Percentiles rank a stretch among this genome's conserved stretches.
These are phyloP conservation scores for Esox niger DNA, from an alignment of 2,113 vertebrate genomes.

Conservation along the genomic window DNA sequence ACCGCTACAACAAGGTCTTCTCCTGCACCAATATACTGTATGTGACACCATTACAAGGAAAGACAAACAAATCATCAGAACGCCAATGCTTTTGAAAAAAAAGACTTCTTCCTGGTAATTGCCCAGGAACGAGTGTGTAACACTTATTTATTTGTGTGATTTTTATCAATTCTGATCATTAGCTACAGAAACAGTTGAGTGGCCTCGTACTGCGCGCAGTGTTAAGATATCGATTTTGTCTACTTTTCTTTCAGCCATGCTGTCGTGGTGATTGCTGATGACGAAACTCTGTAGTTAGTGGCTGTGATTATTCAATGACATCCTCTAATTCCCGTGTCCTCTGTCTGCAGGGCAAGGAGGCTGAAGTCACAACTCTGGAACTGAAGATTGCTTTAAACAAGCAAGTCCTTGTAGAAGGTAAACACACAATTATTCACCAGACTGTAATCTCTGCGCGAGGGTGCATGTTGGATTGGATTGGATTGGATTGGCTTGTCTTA, in stretches of 20 bases:
- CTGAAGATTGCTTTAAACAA: constrained; percentile 89
- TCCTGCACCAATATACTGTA: too few species aligned
- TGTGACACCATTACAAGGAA: too few species aligned
- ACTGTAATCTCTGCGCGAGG: constrained; percentile 19
- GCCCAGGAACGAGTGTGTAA: background rate
- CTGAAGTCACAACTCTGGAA: constrained; percentile 81
- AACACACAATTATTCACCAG: constrained; percentile 68
- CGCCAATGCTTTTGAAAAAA: too few species aligned
- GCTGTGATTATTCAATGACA: constrained; percentile 65
- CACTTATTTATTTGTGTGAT: background rate
- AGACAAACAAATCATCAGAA: too few species aligned
- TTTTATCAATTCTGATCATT: constrained; percentile 20
- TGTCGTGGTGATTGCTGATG: constrained; percentile 34
- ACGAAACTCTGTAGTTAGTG: constrained; percentile 24
- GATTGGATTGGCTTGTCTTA: constrained; percentile 53
- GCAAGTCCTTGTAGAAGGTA: constrained; percentile 86
- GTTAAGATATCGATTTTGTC: constrained; percentile 12
- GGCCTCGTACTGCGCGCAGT: constrained; percentile 2
- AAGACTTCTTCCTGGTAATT: too few species aligned
- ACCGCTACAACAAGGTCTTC: too few species aligned
- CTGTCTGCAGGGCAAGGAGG: constrained; percentile 86
- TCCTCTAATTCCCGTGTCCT: constrained; percentile 72
- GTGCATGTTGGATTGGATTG: constrained; percentile 42
- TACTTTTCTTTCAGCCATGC: background rate
- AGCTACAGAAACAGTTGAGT: constrained; percentile 20